phyloP scores from a whole-genome alignment of 2,113 vertebrate genomes.

The Percopsis transmontana region DNA sequence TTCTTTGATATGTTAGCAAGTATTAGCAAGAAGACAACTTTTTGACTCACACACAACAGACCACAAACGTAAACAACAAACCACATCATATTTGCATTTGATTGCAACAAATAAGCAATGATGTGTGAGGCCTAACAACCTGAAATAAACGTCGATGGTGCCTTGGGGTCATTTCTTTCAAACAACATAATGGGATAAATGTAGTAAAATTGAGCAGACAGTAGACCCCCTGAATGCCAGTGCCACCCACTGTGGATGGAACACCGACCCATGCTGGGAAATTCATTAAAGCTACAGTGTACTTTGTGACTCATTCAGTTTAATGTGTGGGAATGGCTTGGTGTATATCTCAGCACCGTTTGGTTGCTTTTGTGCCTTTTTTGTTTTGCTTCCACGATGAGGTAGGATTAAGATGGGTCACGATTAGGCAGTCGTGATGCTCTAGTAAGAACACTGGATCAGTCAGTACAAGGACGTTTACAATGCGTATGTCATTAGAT shows the following conservation, averaged over 20 bases:
- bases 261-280: constrained; percentile 35
- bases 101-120: constrained; percentile 22
- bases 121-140: constrained; percentile 50
- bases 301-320: constrained; percentile 41
- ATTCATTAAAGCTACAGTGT: constrained; percentile 46
- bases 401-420: not conserved
- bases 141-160: not conserved
- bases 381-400: not conserved
- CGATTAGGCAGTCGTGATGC: too few relatives aligned
- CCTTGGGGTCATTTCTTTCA: constrained; percentile 47
- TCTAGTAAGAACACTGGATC: not conserved
- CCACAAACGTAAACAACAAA: too few relatives aligned
- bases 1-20: constrained; percentile 53
- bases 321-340: constrained; percentile 16
- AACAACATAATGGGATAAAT: constrained; percentile 47
- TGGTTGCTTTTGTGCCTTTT: not conserved
- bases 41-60: constrained; percentile 49
- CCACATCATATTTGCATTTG: constrained; percentile 43
- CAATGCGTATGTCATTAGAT: too few relatives aligned
- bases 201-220: constrained; percentile 30
- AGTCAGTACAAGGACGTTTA: too few relatives aligned
- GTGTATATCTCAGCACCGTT: not conserved
- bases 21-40: constrained; percentile 62
- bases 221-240: constrained; percentile 32
- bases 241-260: constrained; percentile 31